Evolutionary conservation across 2,888 invertebrate genomes (phyloP), one percentile per base, ranked within the genome.

Genomic region (Stenurella melanura): DNA sequence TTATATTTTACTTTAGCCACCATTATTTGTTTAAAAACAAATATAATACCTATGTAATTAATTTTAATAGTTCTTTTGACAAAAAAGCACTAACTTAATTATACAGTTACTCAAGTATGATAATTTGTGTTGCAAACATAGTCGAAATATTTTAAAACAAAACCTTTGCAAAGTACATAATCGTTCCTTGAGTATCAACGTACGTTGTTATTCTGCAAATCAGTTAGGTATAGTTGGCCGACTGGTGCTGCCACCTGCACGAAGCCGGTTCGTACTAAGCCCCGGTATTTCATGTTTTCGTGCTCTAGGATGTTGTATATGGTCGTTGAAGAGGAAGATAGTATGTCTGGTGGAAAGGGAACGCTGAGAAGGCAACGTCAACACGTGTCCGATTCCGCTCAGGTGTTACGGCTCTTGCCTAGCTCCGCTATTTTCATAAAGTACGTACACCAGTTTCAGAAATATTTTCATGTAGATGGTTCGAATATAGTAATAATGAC

Each of bases 361-460:
- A 64, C 30, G 73, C 63, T 66, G 70, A 30, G 63, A 61, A 42
- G 26, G 50, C 70, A 26, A 60, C 74, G 77, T 77, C 74, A 77
- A 77, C 77, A 77, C 71, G 73, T 76, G 74, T 74, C 63, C 63
- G 54, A 63, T 72, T 61, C 18, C 72, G 21, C 18, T 72, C 63
- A 72, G 72, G 72, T 63, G 63, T 63, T 72, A 60, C 72, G 63
- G 30, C 54, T 38, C 26, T 19, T 26, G 56, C 60, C 26, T 30
- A 30, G 63, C 50, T 54, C 50, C 18, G 63, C 26, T 42, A 56
- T 19, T 71, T 57, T 58, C 58, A n/a, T 21, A 10, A 15, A 57
- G 69, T 69, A 42, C 34, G 50, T n/a, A 26, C 11, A 19, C 30
- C 30, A 19, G 18, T 7, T 18, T 18, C 30, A 58, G 19, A 21